Conservation (phyloP, 2,888 invertebrate genomes). For the Sinhomidia bicolor region DNA sequence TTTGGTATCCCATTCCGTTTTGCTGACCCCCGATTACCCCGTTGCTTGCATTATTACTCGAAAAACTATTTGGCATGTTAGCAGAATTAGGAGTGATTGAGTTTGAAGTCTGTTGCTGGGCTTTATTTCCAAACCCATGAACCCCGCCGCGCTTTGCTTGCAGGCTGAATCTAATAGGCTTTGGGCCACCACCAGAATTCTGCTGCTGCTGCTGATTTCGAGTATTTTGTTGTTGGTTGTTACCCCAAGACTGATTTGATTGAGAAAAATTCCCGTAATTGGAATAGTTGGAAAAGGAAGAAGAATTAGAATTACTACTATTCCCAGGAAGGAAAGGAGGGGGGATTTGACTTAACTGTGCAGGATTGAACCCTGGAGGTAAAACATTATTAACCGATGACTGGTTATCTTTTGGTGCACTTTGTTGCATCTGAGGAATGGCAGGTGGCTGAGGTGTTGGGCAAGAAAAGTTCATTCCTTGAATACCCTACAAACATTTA, state of each 20-base stretch:
- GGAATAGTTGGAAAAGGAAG: slow-evolving; percentile 62
- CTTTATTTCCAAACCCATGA: slow-evolving; percentile 65
- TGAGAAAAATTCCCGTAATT: slow-evolving; percentile 65
- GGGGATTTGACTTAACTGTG: slow-evolving; percentile 66
- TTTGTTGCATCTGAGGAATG: slow-evolving; percentile 76
- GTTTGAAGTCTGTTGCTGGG: slow-evolving; percentile 44
- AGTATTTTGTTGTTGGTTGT: slow-evolving; percentile 60
- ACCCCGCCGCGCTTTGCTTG: slow-evolving; percentile 67
- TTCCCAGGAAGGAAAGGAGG: slow-evolving; percentile 63
- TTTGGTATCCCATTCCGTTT: slow-evolving; percentile 53
- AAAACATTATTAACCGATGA: slow-evolving; percentile 38
- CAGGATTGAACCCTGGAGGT: slow-evolving; percentile 66
- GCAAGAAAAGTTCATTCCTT: slow-evolving; percentile 79
- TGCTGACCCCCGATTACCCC: slow-evolving; percentile 50
- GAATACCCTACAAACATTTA: slow-evolving; percentile 71
- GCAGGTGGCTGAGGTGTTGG: slow-evolving; percentile 73
- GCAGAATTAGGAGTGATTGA: slow-evolving; percentile 32
- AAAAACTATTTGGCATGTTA: slow-evolving; percentile 32
- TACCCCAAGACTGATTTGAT: slow-evolving; percentile 63
- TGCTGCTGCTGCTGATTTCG: slow-evolving; percentile 60
- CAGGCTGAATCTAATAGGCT: slow-evolving; percentile 77
- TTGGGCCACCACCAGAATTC: slow-evolving; percentile 67
- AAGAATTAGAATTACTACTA: slow-evolving; percentile 58
- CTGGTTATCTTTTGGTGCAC: slow-evolving; percentile 44
- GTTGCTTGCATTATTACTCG: slow-evolving; percentile 27